A percentile compares a stretch with the other conserved stretches of the same genome.
phyloP scores from a whole-genome alignment of 2,113 vertebrate species.

The Ondatra zibethicus region DNA sequence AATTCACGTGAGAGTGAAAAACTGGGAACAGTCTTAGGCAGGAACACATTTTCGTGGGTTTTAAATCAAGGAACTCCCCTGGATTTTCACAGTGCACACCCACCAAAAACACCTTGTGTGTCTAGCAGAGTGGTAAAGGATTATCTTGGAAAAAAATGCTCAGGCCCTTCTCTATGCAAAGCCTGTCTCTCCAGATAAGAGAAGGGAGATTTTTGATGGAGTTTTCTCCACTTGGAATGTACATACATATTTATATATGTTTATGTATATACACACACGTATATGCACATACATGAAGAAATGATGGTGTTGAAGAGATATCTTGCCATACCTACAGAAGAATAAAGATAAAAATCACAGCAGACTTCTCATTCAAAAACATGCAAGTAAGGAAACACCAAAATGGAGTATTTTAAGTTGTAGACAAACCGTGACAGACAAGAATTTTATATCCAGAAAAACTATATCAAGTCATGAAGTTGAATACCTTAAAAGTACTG shows the following conservation, averaged over 20 bases:
- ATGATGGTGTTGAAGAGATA: not conserved
- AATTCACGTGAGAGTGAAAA: not conserved
- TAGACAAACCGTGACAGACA: not conserved
- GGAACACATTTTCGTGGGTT: not conserved
- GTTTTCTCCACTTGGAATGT: not conserved
- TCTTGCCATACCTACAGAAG: not conserved
- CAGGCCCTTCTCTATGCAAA: not conserved
- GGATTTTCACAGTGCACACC: not conserved
- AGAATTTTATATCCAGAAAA: not conserved
- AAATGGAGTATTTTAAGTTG: not conserved
- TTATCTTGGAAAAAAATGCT: not conserved
- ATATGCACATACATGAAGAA: not conserved
- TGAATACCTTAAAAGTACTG: not conserved
- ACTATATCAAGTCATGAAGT: not conserved
- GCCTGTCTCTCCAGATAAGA: not conserved
- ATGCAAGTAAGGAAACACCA: not conserved
- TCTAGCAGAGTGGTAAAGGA: not conserved
- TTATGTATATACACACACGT: not conserved
- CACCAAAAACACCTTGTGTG: not conserved
- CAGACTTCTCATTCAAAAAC: not conserved
- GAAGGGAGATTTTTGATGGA: not conserved
- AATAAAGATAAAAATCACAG: not conserved
- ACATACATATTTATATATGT: not conserved
- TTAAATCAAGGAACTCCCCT: not conserved
- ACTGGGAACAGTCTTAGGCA: not conserved